Evolutionary conservation across 2,888 invertebrate species (phyloP).

Genomic region (Lissonota sp.): DNA sequence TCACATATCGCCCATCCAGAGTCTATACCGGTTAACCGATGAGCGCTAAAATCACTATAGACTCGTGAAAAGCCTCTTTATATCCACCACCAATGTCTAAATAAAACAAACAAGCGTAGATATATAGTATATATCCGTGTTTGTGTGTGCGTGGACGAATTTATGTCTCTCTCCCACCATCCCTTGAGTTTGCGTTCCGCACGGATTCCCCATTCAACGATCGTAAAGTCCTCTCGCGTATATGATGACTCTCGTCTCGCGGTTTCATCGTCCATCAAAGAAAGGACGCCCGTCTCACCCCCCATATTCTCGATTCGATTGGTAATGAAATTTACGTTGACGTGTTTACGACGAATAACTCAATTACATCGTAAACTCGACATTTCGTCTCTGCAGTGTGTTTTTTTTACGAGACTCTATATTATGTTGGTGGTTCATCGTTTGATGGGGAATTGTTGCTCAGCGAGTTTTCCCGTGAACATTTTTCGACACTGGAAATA

Average conservation of each 20-base stretch:
- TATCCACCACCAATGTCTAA: constrained; percentile 32
- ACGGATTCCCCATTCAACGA: constrained; percentile 43
- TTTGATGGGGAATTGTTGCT: too few species aligned
- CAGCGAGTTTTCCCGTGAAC: too few species aligned
- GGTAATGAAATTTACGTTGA: constrained; percentile 24
- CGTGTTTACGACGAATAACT: constrained; percentile 17
- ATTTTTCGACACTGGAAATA: too few species aligned
- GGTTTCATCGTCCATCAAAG: constrained; percentile 17
- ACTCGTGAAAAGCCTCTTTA: constrained; percentile 13
- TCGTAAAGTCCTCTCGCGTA: constrained; percentile 54
- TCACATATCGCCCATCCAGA: constrained; percentile 39
- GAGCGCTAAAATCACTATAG: constrained; percentile 18
- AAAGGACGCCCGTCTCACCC: not conserved
- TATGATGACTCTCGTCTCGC: constrained; percentile 16
- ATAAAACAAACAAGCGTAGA: constrained; percentile 56
- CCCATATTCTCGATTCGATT: constrained; percentile 22
- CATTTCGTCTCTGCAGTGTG: constrained; percentile 3
- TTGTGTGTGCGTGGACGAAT: constrained; percentile 22
- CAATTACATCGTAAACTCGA: constrained; percentile 23
- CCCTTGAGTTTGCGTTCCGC: not conserved
- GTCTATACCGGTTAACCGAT: constrained; percentile 2
- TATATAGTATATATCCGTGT: too few species aligned
- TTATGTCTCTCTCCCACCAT: constrained; percentile 15
- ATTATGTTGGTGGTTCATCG: too few species aligned
- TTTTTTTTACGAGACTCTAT: too few species aligned